These are phyloP conservation scores for Pongo abelii DNA, from an alignment of 2,113 vertebrate species.

Conservation along the genomic window DNA sequence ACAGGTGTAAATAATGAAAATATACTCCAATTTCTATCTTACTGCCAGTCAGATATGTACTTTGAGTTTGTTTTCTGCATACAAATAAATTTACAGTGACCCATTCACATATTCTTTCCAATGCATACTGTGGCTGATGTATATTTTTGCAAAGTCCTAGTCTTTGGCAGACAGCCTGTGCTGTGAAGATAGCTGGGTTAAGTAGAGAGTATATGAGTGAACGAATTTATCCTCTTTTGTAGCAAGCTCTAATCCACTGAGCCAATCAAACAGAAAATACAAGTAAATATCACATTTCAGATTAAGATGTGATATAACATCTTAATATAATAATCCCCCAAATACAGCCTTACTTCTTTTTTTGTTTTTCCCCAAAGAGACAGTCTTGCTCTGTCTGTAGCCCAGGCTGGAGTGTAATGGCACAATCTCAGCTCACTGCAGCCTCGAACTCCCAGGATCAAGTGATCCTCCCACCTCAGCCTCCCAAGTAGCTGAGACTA, in stretches of 20 bases:
- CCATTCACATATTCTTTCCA: background rate
- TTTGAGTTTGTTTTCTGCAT: conserved; percentile 26
- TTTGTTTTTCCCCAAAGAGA: too few relatives aligned
- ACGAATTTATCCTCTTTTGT: background rate
- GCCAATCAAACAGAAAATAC: conserved; percentile 33
- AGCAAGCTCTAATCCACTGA: background rate
- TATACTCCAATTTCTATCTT: background rate
- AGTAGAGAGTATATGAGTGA: background rate
- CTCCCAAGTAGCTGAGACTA: too few relatives aligned
- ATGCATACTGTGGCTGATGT: background rate
- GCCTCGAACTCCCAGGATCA: too few relatives aligned
- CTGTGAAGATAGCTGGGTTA: background rate
- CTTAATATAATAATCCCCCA: conserved; percentile 19
- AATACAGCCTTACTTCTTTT: background rate
- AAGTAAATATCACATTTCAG: conserved; percentile 3
- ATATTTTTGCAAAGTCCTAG: background rate
- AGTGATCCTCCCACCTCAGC: too few relatives aligned
- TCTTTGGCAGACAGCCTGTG: background rate
- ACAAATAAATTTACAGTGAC: conserved; percentile 15
- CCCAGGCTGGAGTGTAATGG: too few relatives aligned
- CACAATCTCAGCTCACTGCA: too few relatives aligned
- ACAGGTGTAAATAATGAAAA: background rate
- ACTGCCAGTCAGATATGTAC: background rate
- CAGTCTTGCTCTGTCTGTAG: too few relatives aligned
- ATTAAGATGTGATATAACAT: conserved; percentile 24